Evolutionary conservation across 2,797 vertebrate species (phyloP).

Genomic region (Lepilemur ruficaudatus): DNA sequence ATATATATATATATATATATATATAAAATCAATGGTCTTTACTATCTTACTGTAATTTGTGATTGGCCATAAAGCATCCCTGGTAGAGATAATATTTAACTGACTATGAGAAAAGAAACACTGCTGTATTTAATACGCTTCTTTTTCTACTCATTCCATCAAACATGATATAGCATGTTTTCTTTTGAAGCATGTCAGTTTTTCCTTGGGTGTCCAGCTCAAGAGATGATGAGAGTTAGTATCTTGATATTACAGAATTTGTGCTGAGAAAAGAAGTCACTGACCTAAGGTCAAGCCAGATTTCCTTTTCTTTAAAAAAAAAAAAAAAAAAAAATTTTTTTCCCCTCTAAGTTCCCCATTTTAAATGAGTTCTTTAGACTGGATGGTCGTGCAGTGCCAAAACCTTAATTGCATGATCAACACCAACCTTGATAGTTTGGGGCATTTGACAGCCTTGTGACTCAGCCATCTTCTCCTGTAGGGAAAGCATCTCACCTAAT

Average conservation of each 20-base stretch:
- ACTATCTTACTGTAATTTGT: slow-evolving; percentile 31
- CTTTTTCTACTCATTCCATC: not conserved
- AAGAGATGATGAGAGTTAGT: slow-evolving; percentile 3
- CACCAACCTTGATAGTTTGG: slow-evolving; percentile 18
- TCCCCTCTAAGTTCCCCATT: not conserved
- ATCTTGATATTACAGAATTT: not conserved
- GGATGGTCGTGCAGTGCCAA: not conserved
- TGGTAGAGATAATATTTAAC: slow-evolving; percentile 37
- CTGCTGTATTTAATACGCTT: not conserved
- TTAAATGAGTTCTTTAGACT: slow-evolving; percentile 35
- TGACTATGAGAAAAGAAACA: slow-evolving; percentile 9
- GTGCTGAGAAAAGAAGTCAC: not conserved
- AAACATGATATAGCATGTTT: not conserved
- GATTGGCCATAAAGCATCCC: slow-evolving; percentile 32
- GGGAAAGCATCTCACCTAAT: not conserved
- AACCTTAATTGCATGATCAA: not conserved
- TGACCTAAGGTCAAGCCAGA: not conserved
- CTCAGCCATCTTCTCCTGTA: not conserved
- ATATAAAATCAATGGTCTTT: not conserved
- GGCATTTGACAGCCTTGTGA: slow-evolving; percentile 15
- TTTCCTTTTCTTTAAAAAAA: slow-evolving; percentile 23
- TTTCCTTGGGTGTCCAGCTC: not conserved
- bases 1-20: too few relatives aligned
- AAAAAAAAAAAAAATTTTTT: not conserved
- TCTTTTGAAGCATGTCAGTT: not conserved